phyloP scores from a whole-genome alignment of 2,797 vertebrate genomes.

The Cephalopachus bancanus region DNA sequence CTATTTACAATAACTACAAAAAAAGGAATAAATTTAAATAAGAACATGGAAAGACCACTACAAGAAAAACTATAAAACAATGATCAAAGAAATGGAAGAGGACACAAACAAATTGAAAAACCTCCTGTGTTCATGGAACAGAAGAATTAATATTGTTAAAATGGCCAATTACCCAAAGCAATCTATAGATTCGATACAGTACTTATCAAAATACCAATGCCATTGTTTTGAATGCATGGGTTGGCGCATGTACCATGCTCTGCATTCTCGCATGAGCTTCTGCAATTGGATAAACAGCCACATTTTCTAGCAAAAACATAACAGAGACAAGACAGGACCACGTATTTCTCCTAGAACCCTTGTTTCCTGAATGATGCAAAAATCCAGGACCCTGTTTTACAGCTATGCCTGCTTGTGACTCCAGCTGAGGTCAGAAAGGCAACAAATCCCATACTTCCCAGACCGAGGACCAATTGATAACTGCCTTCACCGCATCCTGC shows the following conservation, averaged over 20 bases:
- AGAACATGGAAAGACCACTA: neutral
- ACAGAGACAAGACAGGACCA: neutral
- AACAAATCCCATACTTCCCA: neutral
- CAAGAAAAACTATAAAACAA: neutral
- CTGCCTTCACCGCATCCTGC: neutral
- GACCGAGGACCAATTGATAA: neutral
- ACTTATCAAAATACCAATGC: neutral
- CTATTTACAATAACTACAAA: neutral
- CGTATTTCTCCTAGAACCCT: neutral
- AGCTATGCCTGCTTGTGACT: neutral
- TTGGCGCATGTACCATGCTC: neutral
- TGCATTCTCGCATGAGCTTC: neutral
- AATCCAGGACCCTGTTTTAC: neutral
- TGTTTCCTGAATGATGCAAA: neutral
- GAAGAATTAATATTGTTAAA: neutral
- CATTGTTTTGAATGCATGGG: neutral
- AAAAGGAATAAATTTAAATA: neutral
- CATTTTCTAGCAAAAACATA: slow-evolving; percentile 14
- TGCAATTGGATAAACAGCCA: neutral
- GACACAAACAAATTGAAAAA: neutral
- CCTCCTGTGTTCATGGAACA: neutral
- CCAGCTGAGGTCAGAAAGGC: neutral
- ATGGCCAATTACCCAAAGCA: neutral
- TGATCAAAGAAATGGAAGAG: neutral
- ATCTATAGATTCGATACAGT: neutral